A percentile compares a stretch with the other conserved stretches of the same genome.
Evolutionary conservation across 2,113 vertebrate genomes (phyloP).

Genomic region (Phalacrocorax pelagicus): DNA sequence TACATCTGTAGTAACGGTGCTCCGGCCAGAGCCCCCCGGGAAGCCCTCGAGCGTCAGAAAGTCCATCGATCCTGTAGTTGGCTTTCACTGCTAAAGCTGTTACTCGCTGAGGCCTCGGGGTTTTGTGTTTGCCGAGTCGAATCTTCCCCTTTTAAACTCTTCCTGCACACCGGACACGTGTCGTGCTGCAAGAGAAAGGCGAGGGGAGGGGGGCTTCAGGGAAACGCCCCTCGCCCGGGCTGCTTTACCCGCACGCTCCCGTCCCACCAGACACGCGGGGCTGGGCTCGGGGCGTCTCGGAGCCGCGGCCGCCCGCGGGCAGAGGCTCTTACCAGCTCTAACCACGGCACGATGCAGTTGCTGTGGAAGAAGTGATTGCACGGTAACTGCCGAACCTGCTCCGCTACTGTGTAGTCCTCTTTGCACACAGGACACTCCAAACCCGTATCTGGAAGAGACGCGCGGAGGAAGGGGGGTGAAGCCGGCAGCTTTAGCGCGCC

Average conservation of each 20-base stretch:
- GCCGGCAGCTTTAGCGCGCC: not conserved
- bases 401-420: slow-evolving; percentile 88
- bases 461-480: not conserved
- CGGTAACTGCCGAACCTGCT: slow-evolving; percentile 92
- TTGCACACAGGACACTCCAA: slow-evolving; percentile 98
- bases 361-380: slow-evolving; percentile 98
- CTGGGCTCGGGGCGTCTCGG: not conserved
- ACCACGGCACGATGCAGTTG: slow-evolving; percentile 96
- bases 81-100: slow-evolving; percentile 81
- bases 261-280: accelerated
- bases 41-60: slow-evolving; percentile 77
- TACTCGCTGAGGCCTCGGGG: slow-evolving; percentile 67
- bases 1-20: slow-evolving; percentile 16
- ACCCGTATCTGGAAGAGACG: slow-evolving; percentile 78
- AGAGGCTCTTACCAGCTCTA: slow-evolving; percentile 88
- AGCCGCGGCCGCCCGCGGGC: not conserved
- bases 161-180: slow-evolving; percentile 96
- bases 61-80: slow-evolving; percentile 91
- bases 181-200: slow-evolving; percentile 82
- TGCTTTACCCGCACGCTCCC: not conserved
- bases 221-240: accelerated
- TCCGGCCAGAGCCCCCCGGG: not conserved
- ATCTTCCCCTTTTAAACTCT: slow-evolving; percentile 92
- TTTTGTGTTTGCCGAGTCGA: slow-evolving; percentile 79
- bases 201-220: not conserved